Base-by-base conservation (phyloP, 2,113 vertebrate species). In the Trematocara variabile region DNA sequence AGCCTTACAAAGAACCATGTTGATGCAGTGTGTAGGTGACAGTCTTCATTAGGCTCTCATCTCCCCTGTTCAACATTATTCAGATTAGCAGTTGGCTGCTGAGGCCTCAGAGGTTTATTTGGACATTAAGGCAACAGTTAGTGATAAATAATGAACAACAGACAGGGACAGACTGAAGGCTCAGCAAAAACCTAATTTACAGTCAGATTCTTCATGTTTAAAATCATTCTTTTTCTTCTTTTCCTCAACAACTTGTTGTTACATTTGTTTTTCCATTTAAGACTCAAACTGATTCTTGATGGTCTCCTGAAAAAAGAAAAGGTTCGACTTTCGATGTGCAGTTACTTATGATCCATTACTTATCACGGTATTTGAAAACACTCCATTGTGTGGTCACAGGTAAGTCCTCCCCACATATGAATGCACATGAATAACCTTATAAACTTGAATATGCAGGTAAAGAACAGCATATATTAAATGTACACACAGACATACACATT, bases 131-230 rank as follows among this genome's bases (percentile, higher is more conserved):
- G 63, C 82, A 84, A 82, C 79, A 70, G 86, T 34, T 88, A 9
- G 7, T 88, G 79, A 92, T 88, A 33, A 30, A 87, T 84, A 60
- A 79, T 83, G 20, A 18, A 84, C 4, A 54, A 25, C 14, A 81
- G 22, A 46, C 41, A 6, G 37, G 2, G 6, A 41, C 7, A 0
- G 77, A 54, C 18, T 75, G 41, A 60, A 56, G 25, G 6, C 25
- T 75, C 30, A 30, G 50, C 73, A 56, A 58, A 80, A 73, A 60
- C 11, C 46, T 3, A 5, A 46, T 56, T 82, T n/a, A 50, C 16
- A 2, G 9, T 78, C 33, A 48, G 54, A 68, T n/a, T 12, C 46
- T 30, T 54, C 1, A 0, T n/a, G 18, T 46, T 55, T 78, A 5
- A 20, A 14, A 52, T 73, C 44, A 52, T 48, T 48, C 1, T 50